A percentile compares a stretch with the other conserved stretches of the same genome.
These are phyloP conservation scores for Harlomillsia oculata DNA, from an alignment of 1,140 invertebrate species.

Conservation along the genomic window DNA sequence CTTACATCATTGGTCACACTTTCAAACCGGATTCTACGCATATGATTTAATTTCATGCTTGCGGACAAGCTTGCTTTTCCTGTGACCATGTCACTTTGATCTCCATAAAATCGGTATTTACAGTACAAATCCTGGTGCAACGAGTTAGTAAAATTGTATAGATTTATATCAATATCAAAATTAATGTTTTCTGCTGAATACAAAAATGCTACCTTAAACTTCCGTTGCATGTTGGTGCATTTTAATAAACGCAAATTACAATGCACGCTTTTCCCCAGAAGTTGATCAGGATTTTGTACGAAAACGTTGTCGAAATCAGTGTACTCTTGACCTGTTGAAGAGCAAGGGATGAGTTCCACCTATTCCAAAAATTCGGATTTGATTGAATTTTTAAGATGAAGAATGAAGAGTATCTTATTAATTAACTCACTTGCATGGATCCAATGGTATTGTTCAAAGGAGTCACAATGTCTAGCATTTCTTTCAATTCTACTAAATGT, in stretches of 20 bases:
- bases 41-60: no score
- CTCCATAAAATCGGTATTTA: no score
- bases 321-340: neutral
- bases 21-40: no score
- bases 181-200: neutral
- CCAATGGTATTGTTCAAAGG: neutral
- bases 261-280: neutral
- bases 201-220: neutral
- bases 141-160: no score
- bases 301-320: neutral
- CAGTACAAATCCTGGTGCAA: neutral
- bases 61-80: no score
- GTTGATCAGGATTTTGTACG: neutral
- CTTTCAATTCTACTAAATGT: conserved; percentile 47
- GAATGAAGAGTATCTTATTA: no score
- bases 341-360: neutral
- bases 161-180: no score
- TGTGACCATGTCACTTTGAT: no score
- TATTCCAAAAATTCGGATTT: neutral
- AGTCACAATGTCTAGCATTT: conserved; percentile 48
- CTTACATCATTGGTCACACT: no score
- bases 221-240: neutral
- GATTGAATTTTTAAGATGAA: no score
- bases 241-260: neutral
- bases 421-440: neutral